These are phyloP conservation scores for Percopsis omiscomaycus DNA, from an alignment of 2,797 vertebrate species.

Conservation along the genomic window DNA sequence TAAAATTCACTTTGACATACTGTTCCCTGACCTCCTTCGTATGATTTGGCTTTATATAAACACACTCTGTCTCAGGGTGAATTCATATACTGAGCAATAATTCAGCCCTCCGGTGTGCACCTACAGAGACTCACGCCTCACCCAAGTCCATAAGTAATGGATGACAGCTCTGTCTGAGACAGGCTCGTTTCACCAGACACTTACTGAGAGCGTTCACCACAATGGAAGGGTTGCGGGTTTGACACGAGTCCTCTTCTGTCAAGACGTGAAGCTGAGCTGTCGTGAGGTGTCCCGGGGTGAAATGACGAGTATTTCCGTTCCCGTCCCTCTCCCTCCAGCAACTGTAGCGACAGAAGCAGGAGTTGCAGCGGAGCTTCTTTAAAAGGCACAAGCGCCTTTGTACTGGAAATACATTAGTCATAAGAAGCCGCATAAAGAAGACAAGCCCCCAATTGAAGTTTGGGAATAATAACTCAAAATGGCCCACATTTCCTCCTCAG, in stretches of 20 bases:
- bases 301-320: conserved; percentile 22
- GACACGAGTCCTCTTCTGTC: conserved; percentile 10
- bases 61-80: not conserved
- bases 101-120: not conserved
- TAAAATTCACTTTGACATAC: not conserved
- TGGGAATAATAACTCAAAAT: conserved; percentile 58
- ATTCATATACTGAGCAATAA: not conserved
- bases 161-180: not conserved
- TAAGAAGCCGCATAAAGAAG: conserved; percentile 25
- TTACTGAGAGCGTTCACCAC: conserved; percentile 15
- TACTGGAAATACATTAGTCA: conserved; percentile 55
- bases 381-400: conserved; percentile 56
- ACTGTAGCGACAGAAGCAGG: conserved; percentile 24
- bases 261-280: conserved; percentile 38
- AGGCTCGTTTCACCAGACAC: not conserved
- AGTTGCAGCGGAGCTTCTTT: conserved; percentile 40
- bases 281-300: conserved; percentile 25
- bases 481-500: conserved; percentile 61
- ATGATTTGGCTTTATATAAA: too few relatives aligned
- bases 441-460: conserved; percentile 45
- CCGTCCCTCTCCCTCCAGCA: conserved; percentile 11
- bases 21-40: not conserved
- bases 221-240: conserved; percentile 20
- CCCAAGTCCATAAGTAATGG: not conserved
- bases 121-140: not conserved